Conservation (phyloP, 2,797 vertebrate species). For the Poeciliopsis infans region DNA sequence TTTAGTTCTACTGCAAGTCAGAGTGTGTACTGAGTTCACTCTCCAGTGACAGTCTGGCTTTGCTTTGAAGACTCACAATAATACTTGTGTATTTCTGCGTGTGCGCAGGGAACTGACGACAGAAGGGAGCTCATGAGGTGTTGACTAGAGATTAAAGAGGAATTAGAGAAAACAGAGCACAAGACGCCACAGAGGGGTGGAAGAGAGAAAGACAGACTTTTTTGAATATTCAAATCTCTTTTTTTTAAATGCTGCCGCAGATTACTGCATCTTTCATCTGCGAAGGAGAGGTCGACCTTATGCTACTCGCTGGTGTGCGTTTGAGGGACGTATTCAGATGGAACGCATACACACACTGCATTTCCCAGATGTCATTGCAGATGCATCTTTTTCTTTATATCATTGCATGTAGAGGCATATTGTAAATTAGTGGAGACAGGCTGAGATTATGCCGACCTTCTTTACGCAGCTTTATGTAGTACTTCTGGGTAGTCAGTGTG, state of each 20-base stretch:
- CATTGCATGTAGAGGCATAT: slow-evolving; percentile 13
- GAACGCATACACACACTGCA: background rate
- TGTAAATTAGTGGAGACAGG: slow-evolving; percentile 18
- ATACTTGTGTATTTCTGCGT: slow-evolving; percentile 22
- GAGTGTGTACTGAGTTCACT: slow-evolving; percentile 10
- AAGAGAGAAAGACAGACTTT: slow-evolving; percentile 24
- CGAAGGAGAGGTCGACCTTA: slow-evolving; percentile 43
- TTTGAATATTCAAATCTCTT: slow-evolving; percentile 71
- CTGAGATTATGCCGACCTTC: background rate
- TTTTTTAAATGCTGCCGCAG: slow-evolving; percentile 55
- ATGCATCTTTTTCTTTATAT: slow-evolving; percentile 19
- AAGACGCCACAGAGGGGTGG: slow-evolving; percentile 30
- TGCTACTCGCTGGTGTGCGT: slow-evolving; percentile 13
- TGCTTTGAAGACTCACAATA: slow-evolving; percentile 45
- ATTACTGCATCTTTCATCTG: slow-evolving; percentile 68
- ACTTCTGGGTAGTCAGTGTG: background rate
- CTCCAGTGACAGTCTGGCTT: slow-evolving; percentile 26
- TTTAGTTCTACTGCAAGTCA: slow-evolving; percentile 23
- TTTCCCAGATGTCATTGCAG: slow-evolving; percentile 34
- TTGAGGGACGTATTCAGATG: slow-evolving; percentile 18
- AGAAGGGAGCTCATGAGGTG: slow-evolving; percentile 70
- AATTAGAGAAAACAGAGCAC: slow-evolving; percentile 62
- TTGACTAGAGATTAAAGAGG: slow-evolving; percentile 75
- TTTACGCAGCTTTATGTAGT: background rate
- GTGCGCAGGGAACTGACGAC: slow-evolving; percentile 30